Evolutionary conservation across 1,140 invertebrate species (phyloP).

Genomic region (Polypedilum pembai): DNA sequence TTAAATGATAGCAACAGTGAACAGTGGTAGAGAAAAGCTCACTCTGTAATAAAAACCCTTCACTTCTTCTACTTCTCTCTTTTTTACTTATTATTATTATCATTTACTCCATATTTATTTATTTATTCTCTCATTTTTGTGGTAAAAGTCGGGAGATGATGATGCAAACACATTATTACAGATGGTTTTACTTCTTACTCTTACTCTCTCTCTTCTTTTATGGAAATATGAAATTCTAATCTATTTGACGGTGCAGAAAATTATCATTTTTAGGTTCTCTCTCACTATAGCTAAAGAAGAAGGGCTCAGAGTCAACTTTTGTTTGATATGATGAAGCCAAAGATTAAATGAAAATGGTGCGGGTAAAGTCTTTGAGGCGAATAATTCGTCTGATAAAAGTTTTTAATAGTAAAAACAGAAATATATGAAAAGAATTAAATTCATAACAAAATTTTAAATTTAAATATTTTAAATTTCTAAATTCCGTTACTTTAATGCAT

Average conservation of each 20-base stretch:
- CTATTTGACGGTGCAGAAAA: slow-evolving; percentile 24
- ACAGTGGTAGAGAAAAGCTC: not conserved
- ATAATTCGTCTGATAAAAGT: too few species aligned
- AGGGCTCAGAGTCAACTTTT: not conserved
- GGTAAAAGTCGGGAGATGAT: too few species aligned
- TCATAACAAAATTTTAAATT: too few species aligned
- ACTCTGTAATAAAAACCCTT: not conserved
- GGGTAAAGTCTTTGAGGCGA: not conserved
- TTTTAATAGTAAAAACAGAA: too few species aligned
- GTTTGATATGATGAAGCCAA: not conserved
- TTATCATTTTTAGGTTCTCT: not conserved
- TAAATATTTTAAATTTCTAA: too few species aligned
- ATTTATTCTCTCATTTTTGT: too few species aligned
- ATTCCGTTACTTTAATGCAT: too few species aligned
- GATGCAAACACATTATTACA: not conserved
- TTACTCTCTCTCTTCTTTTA: too few species aligned
- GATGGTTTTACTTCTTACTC: not conserved
- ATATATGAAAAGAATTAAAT: too few species aligned
- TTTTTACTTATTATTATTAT: too few species aligned
- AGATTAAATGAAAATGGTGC: not conserved
- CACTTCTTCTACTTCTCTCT: too few species aligned
- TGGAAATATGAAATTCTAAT: slow-evolving; percentile 25
- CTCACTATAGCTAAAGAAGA: not conserved
- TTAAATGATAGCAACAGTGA: slow-evolving; percentile 8
- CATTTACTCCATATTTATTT: too few species aligned